A percentile compares a stretch with the other conserved stretches of the same genome.
Evolutionary conservation across 2,888 invertebrate species (phyloP).

Genomic region (Bellardia pandia): DNA sequence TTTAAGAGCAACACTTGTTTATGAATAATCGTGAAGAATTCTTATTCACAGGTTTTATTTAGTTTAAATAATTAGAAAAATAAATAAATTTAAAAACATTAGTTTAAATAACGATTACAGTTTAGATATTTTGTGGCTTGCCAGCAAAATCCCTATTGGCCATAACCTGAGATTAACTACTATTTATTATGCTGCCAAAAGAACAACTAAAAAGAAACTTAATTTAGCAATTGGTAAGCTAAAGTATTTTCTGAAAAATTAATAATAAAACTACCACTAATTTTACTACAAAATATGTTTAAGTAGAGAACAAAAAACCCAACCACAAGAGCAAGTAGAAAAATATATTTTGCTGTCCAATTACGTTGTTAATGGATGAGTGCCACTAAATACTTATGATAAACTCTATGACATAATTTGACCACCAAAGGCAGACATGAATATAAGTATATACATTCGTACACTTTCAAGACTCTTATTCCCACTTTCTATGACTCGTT

Average conservation of each 20-base stretch:
- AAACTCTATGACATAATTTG: constrained; percentile 49
- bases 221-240: constrained; percentile 60
- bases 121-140: background rate
- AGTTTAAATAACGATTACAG: background rate
- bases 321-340: background rate
- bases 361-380: constrained; percentile 25
- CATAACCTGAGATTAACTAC: constrained; percentile 37
- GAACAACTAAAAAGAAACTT: constrained; percentile 27
- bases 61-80: background rate
- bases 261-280: constrained; percentile 5
- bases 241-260: constrained; percentile 25
- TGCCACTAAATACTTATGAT: constrained; percentile 54
- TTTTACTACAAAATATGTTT: background rate
- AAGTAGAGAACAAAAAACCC: background rate
- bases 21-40: too few relatives aligned
- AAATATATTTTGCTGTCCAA: background rate
- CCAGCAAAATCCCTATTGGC: constrained; percentile 17
- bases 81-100: background rate
- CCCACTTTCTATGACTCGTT: background rate
- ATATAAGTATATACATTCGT: background rate
- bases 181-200: constrained; percentile 52
- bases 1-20: too few relatives aligned
- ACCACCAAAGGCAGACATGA: constrained; percentile 14
- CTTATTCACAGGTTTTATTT: background rate
- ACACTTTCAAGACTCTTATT: background rate